phyloP scores from a whole-genome alignment of 2,113 vertebrate genomes.

The Myotis brandtii region DNA sequence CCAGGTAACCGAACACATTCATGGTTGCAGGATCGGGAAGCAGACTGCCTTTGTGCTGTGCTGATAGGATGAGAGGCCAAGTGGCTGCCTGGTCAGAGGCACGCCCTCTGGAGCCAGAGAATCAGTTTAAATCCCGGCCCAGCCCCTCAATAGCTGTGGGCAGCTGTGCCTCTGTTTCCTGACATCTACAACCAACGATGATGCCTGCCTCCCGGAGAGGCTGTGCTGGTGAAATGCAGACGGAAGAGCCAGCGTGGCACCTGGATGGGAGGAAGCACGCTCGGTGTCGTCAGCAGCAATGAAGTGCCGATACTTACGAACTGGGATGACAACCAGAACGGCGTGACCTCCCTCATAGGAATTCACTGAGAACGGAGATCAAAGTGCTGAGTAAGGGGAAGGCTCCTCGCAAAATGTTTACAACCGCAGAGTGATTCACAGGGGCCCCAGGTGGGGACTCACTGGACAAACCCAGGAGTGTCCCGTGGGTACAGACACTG shows the following conservation, averaged over 20 bases:
- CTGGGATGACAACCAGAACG: accelerated
- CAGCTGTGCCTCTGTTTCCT: neutral
- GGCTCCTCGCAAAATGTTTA: neutral
- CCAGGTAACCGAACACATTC: neutral
- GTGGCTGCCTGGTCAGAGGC: neutral
- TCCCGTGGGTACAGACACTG: accelerated
- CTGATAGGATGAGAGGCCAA: neutral
- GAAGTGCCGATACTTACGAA: accelerated
- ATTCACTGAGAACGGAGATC: neutral
- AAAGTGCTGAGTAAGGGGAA: neutral
- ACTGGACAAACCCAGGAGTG: accelerated
- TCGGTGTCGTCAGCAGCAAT: accelerated
- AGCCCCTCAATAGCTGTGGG: neutral
- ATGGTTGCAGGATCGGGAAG: accelerated
- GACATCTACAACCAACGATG: neutral
- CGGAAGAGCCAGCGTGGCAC: accelerated
- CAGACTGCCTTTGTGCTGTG: accelerated
- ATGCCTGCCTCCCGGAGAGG: accelerated
- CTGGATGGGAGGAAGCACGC: accelerated
- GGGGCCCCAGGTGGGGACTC: neutral
- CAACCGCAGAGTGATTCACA: neutral
- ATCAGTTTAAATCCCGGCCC: neutral
- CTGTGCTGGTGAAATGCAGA: neutral
- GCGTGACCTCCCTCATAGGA: accelerated
- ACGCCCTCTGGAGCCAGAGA: neutral